Evolutionary conservation across 2,113 vertebrate genomes (phyloP), one percentile per base, ranked within the genome.

Genomic region (Pachyramphus minor): DNA sequence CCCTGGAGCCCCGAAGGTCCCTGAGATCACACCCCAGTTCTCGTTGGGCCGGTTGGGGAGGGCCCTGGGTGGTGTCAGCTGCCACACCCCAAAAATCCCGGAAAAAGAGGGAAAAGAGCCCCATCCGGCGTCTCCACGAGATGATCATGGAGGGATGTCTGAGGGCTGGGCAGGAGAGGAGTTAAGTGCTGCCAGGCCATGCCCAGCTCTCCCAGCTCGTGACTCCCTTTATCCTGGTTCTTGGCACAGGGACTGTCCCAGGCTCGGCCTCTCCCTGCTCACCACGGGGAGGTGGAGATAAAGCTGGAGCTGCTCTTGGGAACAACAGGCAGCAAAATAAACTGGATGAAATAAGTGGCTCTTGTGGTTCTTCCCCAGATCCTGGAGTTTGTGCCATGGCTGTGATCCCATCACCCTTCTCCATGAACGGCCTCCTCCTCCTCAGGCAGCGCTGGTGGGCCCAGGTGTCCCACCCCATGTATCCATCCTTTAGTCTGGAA

Each of bases 401-500:
- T 0, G 0, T 21, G n/a, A 37, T 23, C 4, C 31, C 58, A 8
- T 21, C 2, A 1, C 59, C 39, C 58, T 45, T 39, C 72, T 83
- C n/a, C 31, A 9, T 11, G 56, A 1, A 1, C 6, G 15, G 27
- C 24, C 11, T 31, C 41, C 35, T 72, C 60, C 79, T 72, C 13
- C 5, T 2, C 60, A 16, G 42, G 45, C 59, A 35, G 30, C 6
- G 33, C 78, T 63, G 47, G 19, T n/a, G 81, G 45, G 42, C 39
- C n/a, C n/a, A n/a, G n/a, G n/a, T n/a, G 47, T 23, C 37, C 9
- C 21, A n/a, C 6, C 22, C 23, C 4, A 0, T 0, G 1, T 13
- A 24, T 27, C 24, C 15, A 52, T 66, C 47, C 52, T 68, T 59
- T 19, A 14, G 2, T 20, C 53, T 79, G 39, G 23, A 64, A 72